Base-by-base conservation (phyloP, 2,113 vertebrate genomes). In the Papio anubis region DNA sequence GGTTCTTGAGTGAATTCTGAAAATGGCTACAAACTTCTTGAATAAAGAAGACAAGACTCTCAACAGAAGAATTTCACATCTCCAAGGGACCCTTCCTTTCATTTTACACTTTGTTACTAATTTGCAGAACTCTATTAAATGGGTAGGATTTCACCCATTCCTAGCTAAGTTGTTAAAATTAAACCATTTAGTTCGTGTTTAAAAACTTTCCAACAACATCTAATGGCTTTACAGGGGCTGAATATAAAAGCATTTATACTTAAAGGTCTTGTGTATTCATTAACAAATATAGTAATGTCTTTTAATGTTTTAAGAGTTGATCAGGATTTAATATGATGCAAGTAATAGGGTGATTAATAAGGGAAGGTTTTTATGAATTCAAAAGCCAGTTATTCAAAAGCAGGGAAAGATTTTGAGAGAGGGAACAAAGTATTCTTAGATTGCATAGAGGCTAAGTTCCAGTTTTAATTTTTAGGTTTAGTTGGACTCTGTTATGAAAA, bases 31-130 rank as follows among this genome's bases (percentile, higher is more conserved):
- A 93, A 20, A 83, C 45, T 75, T 90, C 72, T 94, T 87, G 83
- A 88, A 90, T 66, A 73, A 88, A 96, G 97, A 93, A 40, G 81
- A 95, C 8, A 7, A 55, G 70, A 88, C 59, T 94, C 59, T 91
- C 78, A 61, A 25, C 38, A 55, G 76, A 52, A 86, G 68, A 93
- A 88, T 88, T 94, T 90, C 91, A 94, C 4, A 80, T 35, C 48
- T 87, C 43, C 35, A 11, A 91, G 64, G 55, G 85, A 79, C 40
- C 61, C 23, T 43, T 81, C 55, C 30, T 84, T 91, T 91, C 32
- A n/a, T 92, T 93, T 94, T 52, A 90, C 25, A 90, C 13, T 90
- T 16, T 87, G 6, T 84, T 59, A 70, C 40, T 80, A 10, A 45
- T 40, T 66, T 50, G 3, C 50, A 64, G 48, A 64, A 88, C n/a